phyloP scores from a whole-genome alignment of 2,113 vertebrate species.

The Archocentrus centrarchus region DNA sequence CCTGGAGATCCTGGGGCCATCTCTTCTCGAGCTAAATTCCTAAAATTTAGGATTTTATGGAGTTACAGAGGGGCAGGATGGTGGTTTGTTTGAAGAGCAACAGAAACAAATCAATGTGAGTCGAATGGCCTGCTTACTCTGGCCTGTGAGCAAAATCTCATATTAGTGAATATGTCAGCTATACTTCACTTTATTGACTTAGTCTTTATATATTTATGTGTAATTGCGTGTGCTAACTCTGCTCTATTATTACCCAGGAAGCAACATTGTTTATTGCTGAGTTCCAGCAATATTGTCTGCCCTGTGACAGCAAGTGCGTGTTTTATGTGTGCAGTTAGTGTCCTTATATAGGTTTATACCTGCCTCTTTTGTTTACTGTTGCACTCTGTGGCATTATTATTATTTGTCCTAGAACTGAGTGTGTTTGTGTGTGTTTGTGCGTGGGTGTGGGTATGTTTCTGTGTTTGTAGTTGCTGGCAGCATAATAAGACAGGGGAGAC shows the following conservation, averaged over 20 bases:
- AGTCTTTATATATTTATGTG: neutral
- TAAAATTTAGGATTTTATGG: neutral
- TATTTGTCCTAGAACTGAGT: neutral
- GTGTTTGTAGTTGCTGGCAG: neutral
- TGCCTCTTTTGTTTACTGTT: conserved; percentile 6
- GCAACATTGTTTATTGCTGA: neutral
- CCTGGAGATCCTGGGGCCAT: neutral
- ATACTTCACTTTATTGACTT: neutral
- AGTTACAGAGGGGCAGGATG: too few relatives aligned
- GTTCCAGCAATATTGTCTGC: neutral
- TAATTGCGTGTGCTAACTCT: neutral
- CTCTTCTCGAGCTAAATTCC: neutral
- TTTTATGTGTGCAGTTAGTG: neutral
- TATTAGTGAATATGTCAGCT: neutral
- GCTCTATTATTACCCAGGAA: neutral
- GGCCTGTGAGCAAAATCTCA: neutral
- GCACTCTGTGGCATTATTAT: neutral
- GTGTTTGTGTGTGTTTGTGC: neutral
- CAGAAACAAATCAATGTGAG: neutral
- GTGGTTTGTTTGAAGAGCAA: neutral
- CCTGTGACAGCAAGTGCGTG: neutral
- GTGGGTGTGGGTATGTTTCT: neutral
- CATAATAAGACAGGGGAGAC: neutral
- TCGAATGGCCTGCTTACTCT: neutral
- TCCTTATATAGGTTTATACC: conserved; percentile 1